A percentile compares a stretch with the other conserved stretches of the same genome.
These are phyloP conservation scores for Camponotus fellah DNA, from an alignment of 2,888 invertebrate genomes.

Conservation along the genomic window DNA sequence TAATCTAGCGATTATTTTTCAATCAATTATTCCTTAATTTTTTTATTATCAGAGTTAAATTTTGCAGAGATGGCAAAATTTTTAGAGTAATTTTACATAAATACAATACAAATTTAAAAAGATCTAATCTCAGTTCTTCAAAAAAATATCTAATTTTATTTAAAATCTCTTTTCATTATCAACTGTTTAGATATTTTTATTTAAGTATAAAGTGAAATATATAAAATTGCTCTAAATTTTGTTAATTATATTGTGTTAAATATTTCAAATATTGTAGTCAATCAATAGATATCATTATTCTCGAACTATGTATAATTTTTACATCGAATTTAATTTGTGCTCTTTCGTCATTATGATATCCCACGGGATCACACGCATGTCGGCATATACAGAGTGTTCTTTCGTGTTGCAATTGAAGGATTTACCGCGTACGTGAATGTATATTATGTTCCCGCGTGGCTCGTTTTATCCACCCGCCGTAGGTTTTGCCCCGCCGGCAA, in stretches of 20 bases:
- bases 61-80: not conserved
- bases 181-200: too few species aligned
- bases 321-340: not conserved
- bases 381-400: constrained; percentile 15
- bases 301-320: not conserved
- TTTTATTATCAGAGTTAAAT: not conserved
- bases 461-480: constrained; percentile 64
- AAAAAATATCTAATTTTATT: too few species aligned
- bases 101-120: too few species aligned
- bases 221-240: too few species aligned
- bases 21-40: not conserved
- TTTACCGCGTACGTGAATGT: constrained; percentile 18
- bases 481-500: constrained; percentile 61
- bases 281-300: not conserved
- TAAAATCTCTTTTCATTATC: too few species aligned
- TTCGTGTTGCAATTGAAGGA: constrained; percentile 30
- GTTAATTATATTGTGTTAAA: not conserved
- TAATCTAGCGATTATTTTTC: not conserved
- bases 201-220: too few species aligned
- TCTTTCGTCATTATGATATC: not conserved
- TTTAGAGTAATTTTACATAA: not conserved
- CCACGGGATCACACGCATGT: not conserved
- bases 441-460: constrained; percentile 31
- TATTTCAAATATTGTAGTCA: not conserved
- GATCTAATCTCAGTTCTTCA: too few species aligned